phyloP scores from a whole-genome alignment of 2,888 invertebrate species.

The Scelioninae gen. 2 region DNA sequence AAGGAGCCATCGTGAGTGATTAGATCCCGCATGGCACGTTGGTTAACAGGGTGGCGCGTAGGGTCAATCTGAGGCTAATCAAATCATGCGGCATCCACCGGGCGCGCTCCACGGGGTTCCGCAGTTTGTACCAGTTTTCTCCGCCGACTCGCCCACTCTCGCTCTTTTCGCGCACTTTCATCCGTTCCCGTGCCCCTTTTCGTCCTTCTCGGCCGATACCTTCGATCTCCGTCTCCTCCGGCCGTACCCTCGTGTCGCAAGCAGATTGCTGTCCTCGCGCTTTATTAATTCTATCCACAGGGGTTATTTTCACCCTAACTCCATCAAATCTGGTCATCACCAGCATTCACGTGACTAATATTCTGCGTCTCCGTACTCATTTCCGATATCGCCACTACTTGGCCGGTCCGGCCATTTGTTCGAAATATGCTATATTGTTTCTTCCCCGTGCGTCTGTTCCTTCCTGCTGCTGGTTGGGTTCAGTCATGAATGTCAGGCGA shows the following conservation, averaged over 20 bases:
- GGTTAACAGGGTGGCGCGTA: slow-evolving; percentile 63
- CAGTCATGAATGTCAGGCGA: background rate
- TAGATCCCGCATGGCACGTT: slow-evolving; percentile 66
- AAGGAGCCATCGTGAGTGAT: slow-evolving; percentile 69
- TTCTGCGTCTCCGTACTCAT: slow-evolving; percentile 56
- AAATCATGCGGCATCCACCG: slow-evolving; percentile 73
- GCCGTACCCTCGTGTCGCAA: slow-evolving; percentile 59
- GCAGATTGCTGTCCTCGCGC: slow-evolving; percentile 72
- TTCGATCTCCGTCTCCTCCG: slow-evolving; percentile 41
- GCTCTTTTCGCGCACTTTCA: slow-evolving; percentile 57
- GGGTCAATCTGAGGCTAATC: slow-evolving; percentile 76
- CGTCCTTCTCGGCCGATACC: slow-evolving; percentile 36
- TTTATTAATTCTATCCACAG: slow-evolving; percentile 74
- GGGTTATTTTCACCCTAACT: slow-evolving; percentile 61
- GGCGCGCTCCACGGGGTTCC: slow-evolving; percentile 61
- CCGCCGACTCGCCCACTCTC: slow-evolving; percentile 47
- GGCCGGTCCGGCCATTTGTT: slow-evolving; percentile 59
- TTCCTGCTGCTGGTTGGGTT: background rate
- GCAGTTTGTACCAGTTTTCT: slow-evolving; percentile 56
- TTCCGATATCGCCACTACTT: slow-evolving; percentile 64
- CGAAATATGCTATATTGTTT: slow-evolving; percentile 42
- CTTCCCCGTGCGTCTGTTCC: background rate
- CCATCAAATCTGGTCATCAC: slow-evolving; percentile 67
- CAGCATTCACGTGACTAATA: slow-evolving; percentile 67
- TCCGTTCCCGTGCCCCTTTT: slow-evolving; percentile 35